Base-by-base conservation (phyloP, 2,888 invertebrate genomes). In the Neoascia interrupta region DNA sequence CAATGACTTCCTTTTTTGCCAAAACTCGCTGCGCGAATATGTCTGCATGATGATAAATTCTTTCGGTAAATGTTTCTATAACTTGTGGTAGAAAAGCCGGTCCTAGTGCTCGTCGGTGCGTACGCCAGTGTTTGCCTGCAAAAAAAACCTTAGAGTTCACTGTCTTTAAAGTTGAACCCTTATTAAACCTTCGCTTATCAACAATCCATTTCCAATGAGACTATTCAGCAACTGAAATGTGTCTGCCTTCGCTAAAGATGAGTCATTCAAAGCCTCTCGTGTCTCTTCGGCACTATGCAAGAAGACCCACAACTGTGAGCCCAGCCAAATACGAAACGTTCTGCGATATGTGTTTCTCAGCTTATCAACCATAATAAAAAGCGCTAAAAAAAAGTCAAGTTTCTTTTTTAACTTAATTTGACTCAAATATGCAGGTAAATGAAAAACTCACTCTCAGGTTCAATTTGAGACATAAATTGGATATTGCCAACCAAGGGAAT, bases 21-120 rank as follows among this genome's bases (percentile, higher is more conserved):
- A 84, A 84, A 11, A 94, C 85, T 82, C 91, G 91, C 0, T 90
- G 85, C 0, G 91, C 85, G 70, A 95, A 87, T 5, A 91, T 88
- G 23, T 89, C 88, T 2, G 91, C 90, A 82, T 93, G 93, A 61
- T 90, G 90, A 73, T 92, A 91, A 84, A 95, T 93, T 0, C 92
- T 90, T 0, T 91, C 91, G 1, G 93, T 86, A 85, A 94, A 95
- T 80, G 92, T 91, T 83, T 93, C 92, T 47, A 95, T 86, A 63
- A 95, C 92, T 83, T 92, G 92, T 83, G 94, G 94, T 87, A 95
- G 95, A 86, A 95, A 95, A 0, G 95, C 92, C 0, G 95, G 94
- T 0, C 94, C 94, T 63, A 95, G 85, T 51, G 94, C 90, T 84
- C 93, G 94, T 16, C 95, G 90, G 70, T 93, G 91, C 0, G 86